Evolutionary conservation across 30 jellyfish, hydroid and myxozoan species (phyloP).

Genomic region (Phacellophora camtschatica): DNA sequence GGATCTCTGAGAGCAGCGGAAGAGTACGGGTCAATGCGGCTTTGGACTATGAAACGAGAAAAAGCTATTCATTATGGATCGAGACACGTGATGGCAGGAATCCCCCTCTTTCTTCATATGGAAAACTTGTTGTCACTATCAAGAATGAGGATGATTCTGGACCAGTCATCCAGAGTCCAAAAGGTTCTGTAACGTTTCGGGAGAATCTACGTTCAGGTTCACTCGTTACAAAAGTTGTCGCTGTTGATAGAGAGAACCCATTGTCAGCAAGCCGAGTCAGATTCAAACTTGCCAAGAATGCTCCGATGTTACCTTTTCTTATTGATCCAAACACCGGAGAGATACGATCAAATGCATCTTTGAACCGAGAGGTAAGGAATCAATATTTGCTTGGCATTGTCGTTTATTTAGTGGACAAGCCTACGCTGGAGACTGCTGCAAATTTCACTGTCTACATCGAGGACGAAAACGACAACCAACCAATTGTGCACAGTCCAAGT

Average conservation of each 20-base stretch:
- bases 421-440: background rate
- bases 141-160: conserved; percentile 66
- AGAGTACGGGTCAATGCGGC: background rate
- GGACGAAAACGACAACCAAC: conserved; percentile 82
- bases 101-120: conserved; percentile 74
- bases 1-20: conserved; percentile 24
- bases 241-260: conserved; percentile 61
- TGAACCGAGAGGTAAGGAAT: conserved; percentile 64
- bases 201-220: conserved; percentile 57
- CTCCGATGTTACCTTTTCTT: conserved; percentile 30
- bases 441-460: conserved; percentile 25
- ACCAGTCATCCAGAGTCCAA: conserved; percentile 49
- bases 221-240: conserved; percentile 31
- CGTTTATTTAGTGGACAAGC: conserved; percentile 27
- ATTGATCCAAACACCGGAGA: conserved; percentile 59
- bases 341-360: conserved; percentile 11
- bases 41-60: conserved; percentile 63
- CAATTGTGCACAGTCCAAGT: conserved; percentile 67
- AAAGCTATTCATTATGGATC: conserved; percentile 53
- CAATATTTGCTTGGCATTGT: conserved; percentile 7
- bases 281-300: conserved; percentile 1
- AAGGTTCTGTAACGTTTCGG: background rate
- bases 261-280: conserved; percentile 23
- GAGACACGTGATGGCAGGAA: conserved; percentile 77
- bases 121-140: conserved; percentile 35